Conservation (phyloP, 2,113 vertebrate species). For the Coracopsis vasa region DNA sequence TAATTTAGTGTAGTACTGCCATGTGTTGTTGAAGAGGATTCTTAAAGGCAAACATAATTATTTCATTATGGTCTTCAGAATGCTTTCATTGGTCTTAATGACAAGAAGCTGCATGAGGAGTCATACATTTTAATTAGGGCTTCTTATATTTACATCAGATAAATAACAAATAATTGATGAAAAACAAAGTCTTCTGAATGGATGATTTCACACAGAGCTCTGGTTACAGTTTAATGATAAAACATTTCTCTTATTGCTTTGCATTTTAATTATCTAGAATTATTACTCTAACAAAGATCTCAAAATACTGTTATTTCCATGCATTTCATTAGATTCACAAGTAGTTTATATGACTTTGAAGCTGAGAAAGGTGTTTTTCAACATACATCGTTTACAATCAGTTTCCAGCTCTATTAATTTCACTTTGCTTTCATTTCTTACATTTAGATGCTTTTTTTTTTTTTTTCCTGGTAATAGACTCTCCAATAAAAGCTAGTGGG, state of each 20-base stretch:
- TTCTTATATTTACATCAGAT: constrained; percentile 78
- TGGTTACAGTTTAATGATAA: constrained; percentile 76
- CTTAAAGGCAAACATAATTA: constrained; percentile 84
- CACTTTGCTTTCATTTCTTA: background rate
- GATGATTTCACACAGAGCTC: constrained; percentile 68
- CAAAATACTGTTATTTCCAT: constrained; percentile 34
- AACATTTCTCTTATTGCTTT: constrained; percentile 69
- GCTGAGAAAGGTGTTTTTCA: background rate
- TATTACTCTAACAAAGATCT: background rate
- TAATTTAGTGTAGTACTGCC: constrained; percentile 79
- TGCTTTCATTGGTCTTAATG: constrained; percentile 78
- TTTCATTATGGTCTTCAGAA: constrained; percentile 80
- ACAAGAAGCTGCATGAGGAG: constrained; percentile 71
- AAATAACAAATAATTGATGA: constrained; percentile 82
- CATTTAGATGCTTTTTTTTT: background rate
- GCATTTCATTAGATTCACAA: constrained; percentile 2
- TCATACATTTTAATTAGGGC: constrained; percentile 79
- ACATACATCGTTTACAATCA: background rate
- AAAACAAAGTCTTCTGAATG: constrained; percentile 75
- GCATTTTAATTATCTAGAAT: constrained; percentile 73
- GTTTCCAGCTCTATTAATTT: constrained; percentile 29
- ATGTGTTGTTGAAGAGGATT: constrained; percentile 78
- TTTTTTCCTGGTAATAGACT: background rate
- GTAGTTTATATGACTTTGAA: constrained; percentile 7
- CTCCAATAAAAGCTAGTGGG: background rate